phyloP scores from a whole-genome alignment of 2,888 invertebrate species.

The Linnaemya vulpina region DNA sequence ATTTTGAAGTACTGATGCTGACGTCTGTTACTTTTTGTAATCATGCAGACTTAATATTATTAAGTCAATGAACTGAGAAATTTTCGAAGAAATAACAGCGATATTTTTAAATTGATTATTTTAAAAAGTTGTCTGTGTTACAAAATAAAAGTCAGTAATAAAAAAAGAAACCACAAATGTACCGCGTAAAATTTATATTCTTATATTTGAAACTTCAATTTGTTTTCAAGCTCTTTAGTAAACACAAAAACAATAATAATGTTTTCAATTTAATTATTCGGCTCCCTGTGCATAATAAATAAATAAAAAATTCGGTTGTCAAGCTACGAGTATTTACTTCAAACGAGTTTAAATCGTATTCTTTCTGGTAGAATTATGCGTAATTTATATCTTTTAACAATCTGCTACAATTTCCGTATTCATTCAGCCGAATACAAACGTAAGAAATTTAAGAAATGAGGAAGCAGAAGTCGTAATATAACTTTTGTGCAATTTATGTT shows the following conservation, averaged over 20 bases:
- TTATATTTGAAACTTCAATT: background rate
- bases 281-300: background rate
- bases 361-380: constrained; percentile 30
- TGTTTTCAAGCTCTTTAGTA: background rate
- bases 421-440: constrained; percentile 16
- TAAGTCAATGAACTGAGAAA: background rate
- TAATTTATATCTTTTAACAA: constrained; percentile 33
- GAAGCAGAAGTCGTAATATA: constrained; percentile 23
- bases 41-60: background rate
- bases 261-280: background rate
- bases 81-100: background rate
- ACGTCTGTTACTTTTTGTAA: background rate
- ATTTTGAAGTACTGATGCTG: background rate
- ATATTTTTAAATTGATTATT: background rate
- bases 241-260: background rate
- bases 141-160: background rate
- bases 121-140: background rate
- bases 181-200: background rate
- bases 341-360: constrained; percentile 26
- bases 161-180: background rate
- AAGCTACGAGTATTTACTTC: background rate
- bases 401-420: constrained; percentile 50
- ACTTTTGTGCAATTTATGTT: background rate
- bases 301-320: constrained; percentile 19
- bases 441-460: constrained; percentile 22